Percentiles rank a stretch among this genome's conserved stretches.
These are phyloP conservation scores for Plecturocebus donacophilus DNA, from an alignment of 2,113 vertebrate species.

Conservation along the genomic window DNA sequence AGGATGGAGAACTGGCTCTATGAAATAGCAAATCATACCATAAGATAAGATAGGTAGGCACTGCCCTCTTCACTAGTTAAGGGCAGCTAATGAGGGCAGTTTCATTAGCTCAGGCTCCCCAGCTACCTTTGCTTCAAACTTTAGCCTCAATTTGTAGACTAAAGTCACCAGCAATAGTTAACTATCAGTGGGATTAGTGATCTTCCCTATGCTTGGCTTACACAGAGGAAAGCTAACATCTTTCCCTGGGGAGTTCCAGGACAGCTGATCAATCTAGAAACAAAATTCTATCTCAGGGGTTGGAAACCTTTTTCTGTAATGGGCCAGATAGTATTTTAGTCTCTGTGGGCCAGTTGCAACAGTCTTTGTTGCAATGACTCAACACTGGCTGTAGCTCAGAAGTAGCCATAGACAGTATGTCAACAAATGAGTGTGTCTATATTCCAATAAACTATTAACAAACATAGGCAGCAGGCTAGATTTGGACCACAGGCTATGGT, in stretches of 20 bases:
- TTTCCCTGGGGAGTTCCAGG: background rate
- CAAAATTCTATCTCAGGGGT: background rate
- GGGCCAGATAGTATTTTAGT: background rate
- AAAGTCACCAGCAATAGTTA: background rate
- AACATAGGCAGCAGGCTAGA: constrained; percentile 10
- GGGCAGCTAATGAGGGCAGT: background rate
- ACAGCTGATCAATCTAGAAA: background rate
- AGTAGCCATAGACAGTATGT: background rate
- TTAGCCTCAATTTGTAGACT: background rate
- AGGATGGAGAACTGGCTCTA: background rate
- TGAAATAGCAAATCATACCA: background rate
- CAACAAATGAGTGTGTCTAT: constrained; percentile 26
- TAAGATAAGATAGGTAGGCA: background rate
- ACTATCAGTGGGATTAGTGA: background rate
- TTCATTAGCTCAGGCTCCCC: background rate
- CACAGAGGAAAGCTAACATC: constrained; percentile 3
- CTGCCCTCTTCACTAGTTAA: background rate
- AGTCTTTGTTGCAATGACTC: background rate
- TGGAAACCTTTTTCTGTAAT: constrained; percentile 19
- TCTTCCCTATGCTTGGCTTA: constrained; percentile 39
- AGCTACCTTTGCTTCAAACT: constrained; percentile 9
- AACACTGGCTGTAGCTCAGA: background rate
- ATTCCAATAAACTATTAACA: constrained; percentile 37
- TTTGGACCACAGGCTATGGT: background rate
- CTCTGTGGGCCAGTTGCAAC: background rate